Percentiles rank a stretch among this genome's conserved stretches.
phyloP scores from a whole-genome alignment of 2,888 invertebrate species.

The Geotrupes spiniger region DNA sequence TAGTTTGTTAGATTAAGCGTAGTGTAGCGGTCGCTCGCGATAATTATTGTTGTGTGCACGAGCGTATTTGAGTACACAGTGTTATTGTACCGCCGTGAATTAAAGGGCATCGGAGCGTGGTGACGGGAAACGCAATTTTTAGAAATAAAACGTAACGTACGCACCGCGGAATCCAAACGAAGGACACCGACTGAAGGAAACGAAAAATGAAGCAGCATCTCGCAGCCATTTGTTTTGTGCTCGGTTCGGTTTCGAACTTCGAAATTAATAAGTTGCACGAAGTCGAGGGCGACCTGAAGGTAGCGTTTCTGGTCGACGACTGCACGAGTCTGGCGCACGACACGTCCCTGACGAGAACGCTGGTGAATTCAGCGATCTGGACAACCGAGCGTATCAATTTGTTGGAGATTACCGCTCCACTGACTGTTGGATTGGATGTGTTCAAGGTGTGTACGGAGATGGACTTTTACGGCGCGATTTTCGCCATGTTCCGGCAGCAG shows the following conservation, averaged over 20 bases:
- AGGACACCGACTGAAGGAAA: too few relatives aligned
- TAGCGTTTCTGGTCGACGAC: constrained; percentile 39
- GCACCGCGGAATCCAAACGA: too few relatives aligned
- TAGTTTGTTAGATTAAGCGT: too few relatives aligned
- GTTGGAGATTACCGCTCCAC: constrained; percentile 32
- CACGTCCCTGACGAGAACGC: constrained; percentile 24
- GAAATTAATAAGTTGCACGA: constrained; percentile 26
- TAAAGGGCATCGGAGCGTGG: too few relatives aligned
- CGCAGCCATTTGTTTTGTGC: too few relatives aligned
- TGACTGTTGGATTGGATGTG: constrained; percentile 37
- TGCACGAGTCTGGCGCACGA: constrained; percentile 32
- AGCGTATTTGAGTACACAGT: too few relatives aligned
- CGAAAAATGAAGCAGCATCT: too few relatives aligned
- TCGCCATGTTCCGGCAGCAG: constrained; percentile 35
- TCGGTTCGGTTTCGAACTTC: not conserved
- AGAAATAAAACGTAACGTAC: too few relatives aligned
- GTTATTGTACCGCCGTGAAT: too few relatives aligned
- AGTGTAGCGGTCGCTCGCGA: too few relatives aligned
- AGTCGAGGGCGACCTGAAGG: constrained; percentile 37
- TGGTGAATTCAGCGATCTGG: constrained; percentile 43
- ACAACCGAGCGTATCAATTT: constrained; percentile 40
- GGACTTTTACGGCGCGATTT: constrained; percentile 38
- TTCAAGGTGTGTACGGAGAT: constrained; percentile 39
- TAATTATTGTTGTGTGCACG: too few relatives aligned
- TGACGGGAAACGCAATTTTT: too few relatives aligned